phyloP scores from a whole-genome alignment of 2,797 vertebrate genomes.

The Peromyscus eremicus region DNA sequence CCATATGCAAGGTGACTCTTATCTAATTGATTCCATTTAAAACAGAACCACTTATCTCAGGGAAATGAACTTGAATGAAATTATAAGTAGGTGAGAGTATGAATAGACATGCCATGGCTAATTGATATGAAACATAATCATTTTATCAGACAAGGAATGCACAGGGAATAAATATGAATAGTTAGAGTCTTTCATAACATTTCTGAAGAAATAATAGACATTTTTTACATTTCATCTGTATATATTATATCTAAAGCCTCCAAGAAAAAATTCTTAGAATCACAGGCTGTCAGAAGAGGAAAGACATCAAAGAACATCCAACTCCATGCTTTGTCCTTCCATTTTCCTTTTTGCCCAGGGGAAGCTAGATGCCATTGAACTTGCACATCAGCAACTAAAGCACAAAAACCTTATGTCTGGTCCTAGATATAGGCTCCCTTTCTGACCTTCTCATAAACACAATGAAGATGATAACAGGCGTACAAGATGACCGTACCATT shows the following conservation, averaged over 20 bases:
- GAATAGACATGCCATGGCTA: slow-evolving; percentile 74
- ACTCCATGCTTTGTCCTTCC: background rate
- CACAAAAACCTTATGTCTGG: background rate
- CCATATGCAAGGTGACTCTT: slow-evolving; percentile 54
- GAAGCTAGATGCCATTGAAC: background rate
- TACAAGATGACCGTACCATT: background rate
- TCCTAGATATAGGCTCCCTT: background rate
- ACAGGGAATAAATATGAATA: slow-evolving; percentile 75
- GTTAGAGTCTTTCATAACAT: slow-evolving; percentile 66
- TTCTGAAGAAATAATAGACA: slow-evolving; percentile 40
- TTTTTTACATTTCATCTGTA: slow-evolving; percentile 58
- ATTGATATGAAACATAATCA: slow-evolving; percentile 72
- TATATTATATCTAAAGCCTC: slow-evolving; percentile 50
- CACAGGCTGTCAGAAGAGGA: background rate
- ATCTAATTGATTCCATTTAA: slow-evolving; percentile 76
- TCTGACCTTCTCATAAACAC: background rate
- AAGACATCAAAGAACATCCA: background rate
- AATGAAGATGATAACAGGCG: background rate
- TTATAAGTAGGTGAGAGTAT: slow-evolving; percentile 71
- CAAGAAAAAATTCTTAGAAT: slow-evolving; percentile 35
- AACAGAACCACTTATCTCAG: slow-evolving; percentile 65
- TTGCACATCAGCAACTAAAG: background rate
- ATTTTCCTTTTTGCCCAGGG: background rate
- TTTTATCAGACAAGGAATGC: slow-evolving; percentile 73
- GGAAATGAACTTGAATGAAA: slow-evolving; percentile 75